Base-by-base conservation (phyloP, 2,113 vertebrate genomes). In the Loxodonta africana region DNA sequence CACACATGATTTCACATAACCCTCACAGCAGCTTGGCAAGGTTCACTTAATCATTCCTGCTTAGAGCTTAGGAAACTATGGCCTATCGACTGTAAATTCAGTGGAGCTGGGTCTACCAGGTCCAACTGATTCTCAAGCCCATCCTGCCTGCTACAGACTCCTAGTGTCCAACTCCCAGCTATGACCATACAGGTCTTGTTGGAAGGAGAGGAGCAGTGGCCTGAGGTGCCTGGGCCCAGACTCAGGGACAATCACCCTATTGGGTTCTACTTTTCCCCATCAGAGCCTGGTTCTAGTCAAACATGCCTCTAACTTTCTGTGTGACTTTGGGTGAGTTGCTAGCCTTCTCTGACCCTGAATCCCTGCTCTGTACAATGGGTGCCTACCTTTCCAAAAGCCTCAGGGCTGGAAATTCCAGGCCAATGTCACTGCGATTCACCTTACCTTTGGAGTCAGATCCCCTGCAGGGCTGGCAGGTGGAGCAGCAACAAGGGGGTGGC, bases 401-500 rank as follows among this genome's bases (percentile, higher is more conserved):
- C 53, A 65, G 63, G 37, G 46, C 73, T 46, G 25, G 63, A 57
- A 15, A 84, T 94, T 65, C 88, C 84, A 86, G 65, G 60, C 48
- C 21, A 62, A 11, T 2, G 25, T 51, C 33, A 7, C 48, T 51
- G 11, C 11, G 46, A 33, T 76, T 84, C 33, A 48, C 77, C 91
- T 92, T 94, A 97, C 98, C 97, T 98, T 98, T 98, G 96, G 96
- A 87, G 91, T 95, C 18, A 5, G 89, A 84, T 6, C 33, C 97
- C 74, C 21, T 62, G 92, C 91, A 97, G 37, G 95, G 89, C 89
- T 98, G 98, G 0, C 98, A 97, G 8, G 96, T 46, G 0, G 98
- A 98, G 87, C 97, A 98, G 97, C 98, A 99, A 53, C 97, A 97
- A 25, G 92, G 98, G 53, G 78, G 96, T 88, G 91, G 96, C 20